Conservation (phyloP, 2,797 vertebrate species). For the Hemibagrus guttatus region DNA sequence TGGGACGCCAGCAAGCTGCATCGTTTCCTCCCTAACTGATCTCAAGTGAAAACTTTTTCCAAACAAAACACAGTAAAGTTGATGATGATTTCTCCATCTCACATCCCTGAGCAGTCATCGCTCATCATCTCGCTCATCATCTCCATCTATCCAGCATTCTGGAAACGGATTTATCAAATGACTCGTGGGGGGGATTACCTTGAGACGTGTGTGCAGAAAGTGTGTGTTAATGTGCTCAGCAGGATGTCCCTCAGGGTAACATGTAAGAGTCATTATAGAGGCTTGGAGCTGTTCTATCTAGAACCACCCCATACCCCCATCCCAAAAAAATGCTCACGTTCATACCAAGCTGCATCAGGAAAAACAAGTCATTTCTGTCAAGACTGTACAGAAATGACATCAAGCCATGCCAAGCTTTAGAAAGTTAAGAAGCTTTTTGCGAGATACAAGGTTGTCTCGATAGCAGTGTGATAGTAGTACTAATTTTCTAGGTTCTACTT, state of each 20-base stretch:
- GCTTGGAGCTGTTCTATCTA: neutral
- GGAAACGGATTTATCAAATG: no score
- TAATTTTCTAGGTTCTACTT: no score
- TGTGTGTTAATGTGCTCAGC: conserved; percentile 51
- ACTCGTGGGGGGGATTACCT: neutral
- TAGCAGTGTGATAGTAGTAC: neutral
- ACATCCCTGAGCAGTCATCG: neutral
- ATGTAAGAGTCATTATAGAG: conserved; percentile 4
- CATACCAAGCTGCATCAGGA: neutral
- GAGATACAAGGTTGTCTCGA: neutral
- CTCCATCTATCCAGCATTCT: neutral
- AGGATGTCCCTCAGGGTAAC: conserved; percentile 4
- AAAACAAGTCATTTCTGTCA: neutral
- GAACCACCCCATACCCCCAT: no score
- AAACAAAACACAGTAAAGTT: neutral
- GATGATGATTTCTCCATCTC: conserved; percentile 12
- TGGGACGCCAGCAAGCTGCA: neutral
- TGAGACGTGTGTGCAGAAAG: conserved; percentile 28
- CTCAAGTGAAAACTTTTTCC: neutral
- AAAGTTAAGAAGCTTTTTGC: neutral
- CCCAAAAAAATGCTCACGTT: neutral
- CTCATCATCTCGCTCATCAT: conserved; percentile 10
- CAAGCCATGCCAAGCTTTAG: conserved; percentile 12
- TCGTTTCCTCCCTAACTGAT: neutral
- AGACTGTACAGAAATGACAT: neutral